Evolutionary conservation across 2,888 invertebrate species (phyloP).

Genomic region (Mayetiola destructor): DNA sequence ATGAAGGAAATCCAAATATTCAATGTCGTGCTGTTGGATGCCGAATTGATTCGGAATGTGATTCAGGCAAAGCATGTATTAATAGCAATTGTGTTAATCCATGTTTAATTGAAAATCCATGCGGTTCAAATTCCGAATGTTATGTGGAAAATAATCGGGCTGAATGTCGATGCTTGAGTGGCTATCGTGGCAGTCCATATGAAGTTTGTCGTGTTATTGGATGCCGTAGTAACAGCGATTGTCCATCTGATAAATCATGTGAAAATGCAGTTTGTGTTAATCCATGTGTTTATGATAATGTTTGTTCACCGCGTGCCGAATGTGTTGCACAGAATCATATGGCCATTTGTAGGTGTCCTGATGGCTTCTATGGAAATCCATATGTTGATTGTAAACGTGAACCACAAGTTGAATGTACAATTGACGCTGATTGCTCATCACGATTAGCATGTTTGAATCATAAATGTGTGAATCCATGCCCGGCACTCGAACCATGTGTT

Average conservation of each 20-base stretch:
- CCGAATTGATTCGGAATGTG: constrained; percentile 68
- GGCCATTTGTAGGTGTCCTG: constrained; percentile 71
- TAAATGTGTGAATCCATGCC: constrained; percentile 72
- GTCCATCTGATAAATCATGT: constrained; percentile 72
- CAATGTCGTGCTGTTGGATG: constrained; percentile 71
- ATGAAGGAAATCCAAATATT: constrained; percentile 73
- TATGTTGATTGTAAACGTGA: constrained; percentile 65
- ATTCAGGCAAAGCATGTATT: constrained; percentile 65
- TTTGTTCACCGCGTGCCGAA: constrained; percentile 62
- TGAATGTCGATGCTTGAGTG: constrained; percentile 65
- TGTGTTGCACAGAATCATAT: constrained; percentile 71
- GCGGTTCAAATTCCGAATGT: constrained; percentile 72
- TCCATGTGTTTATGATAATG: constrained; percentile 63
- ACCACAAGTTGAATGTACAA: constrained; percentile 57
- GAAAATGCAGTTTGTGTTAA: constrained; percentile 73
- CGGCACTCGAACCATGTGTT: constrained; percentile 60
- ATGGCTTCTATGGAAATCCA: constrained; percentile 62
- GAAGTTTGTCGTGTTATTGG: constrained; percentile 63
- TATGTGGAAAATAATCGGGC: constrained; percentile 55
- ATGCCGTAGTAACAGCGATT: constrained; percentile 75
- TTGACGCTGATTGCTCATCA: constrained; percentile 69
- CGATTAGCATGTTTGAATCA: constrained; percentile 66
- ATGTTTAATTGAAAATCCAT: constrained; percentile 63
- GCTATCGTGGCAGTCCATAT: constrained; percentile 66
- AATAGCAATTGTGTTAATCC: constrained; percentile 77